These are phyloP conservation scores for Echeneis naucrates DNA, from an alignment of 2,797 vertebrate genomes.

Conservation along the genomic window DNA sequence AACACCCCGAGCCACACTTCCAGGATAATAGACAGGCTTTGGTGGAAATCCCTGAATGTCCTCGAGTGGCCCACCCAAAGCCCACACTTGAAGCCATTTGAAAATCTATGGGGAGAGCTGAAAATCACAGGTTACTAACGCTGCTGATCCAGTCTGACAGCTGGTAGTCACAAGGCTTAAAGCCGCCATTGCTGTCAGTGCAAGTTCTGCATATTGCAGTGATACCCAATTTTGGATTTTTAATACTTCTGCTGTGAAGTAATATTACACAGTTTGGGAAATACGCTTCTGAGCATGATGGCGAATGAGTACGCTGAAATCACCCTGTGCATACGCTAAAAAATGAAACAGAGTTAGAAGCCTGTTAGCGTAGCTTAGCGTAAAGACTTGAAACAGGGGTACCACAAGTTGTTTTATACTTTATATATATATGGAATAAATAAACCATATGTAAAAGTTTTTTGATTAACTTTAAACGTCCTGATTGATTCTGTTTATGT, in stretches of 20 bases:
- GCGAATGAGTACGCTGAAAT: neutral
- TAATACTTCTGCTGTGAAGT: neutral
- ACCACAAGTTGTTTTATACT: neutral
- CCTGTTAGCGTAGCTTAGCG: conserved; percentile 1
- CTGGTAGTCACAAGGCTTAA: conserved; percentile 20
- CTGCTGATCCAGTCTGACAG: conserved; percentile 50
- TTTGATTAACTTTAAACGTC: neutral
- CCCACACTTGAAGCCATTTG: conserved; percentile 45
- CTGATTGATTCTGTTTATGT: neutral
- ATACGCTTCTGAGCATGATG: neutral
- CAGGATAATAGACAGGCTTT: conserved; percentile 57
- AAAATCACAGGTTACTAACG: conserved; percentile 41
- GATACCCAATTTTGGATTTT: conserved; percentile 1
- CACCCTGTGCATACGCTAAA: neutral
- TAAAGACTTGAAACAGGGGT: neutral
- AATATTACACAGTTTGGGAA: neutral
- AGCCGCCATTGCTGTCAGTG: conserved; percentile 19
- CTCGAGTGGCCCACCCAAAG: conserved; percentile 53
- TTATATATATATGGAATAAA: neutral
- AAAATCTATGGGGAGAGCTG: conserved; percentile 44
- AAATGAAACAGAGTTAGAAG: neutral
- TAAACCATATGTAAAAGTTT: neutral
- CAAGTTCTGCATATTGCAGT: neutral
- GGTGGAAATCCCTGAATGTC: conserved; percentile 60
- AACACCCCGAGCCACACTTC: conserved; percentile 33